Percentiles rank a stretch among this genome's conserved stretches.
These are phyloP conservation scores for Cremastobaeus sp. DNA, from an alignment of 2,888 invertebrate genomes.

Conservation along the genomic window DNA sequence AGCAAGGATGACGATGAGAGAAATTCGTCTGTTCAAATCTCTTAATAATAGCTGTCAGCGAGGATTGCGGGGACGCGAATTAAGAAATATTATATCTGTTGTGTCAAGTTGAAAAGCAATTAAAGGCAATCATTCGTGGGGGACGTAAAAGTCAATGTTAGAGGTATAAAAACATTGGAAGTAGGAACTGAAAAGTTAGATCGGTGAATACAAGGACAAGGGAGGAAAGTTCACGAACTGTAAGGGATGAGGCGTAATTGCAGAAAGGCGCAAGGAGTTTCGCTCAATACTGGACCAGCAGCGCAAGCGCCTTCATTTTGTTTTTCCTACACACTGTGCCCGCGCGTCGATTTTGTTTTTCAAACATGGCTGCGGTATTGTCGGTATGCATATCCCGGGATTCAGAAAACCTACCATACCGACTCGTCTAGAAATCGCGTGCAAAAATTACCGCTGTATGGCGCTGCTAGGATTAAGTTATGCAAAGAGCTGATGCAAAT, in stretches of 20 bases:
- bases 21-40: conserved; percentile 11
- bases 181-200: conserved; percentile 58
- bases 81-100: conserved; percentile 68
- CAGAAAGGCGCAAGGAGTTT: conserved; percentile 76
- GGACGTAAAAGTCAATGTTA: conserved; percentile 58
- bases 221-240: conserved; percentile 64
- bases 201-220: conserved; percentile 60
- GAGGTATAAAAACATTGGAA: conserved; percentile 60
- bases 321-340: conserved; percentile 75
- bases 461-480: conserved; percentile 63
- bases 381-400: conserved; percentile 68
- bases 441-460: conserved; percentile 64
- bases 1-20: background rate
- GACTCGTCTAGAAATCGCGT: conserved; percentile 63
- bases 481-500: no score
- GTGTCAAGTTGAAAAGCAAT: conserved; percentile 67
- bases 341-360: conserved; percentile 73
- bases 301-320: conserved; percentile 79
- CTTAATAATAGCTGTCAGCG: conserved; percentile 19
- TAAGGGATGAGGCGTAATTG: conserved; percentile 70
- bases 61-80: conserved; percentile 68
- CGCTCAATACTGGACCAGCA: conserved; percentile 77
- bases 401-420: conserved; percentile 67
- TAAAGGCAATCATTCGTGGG: conserved; percentile 49
- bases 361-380: conserved; percentile 73